Evolutionary conservation across 2,888 invertebrate genomes (phyloP).

Genomic region (Tenthredo distinguenda): DNA sequence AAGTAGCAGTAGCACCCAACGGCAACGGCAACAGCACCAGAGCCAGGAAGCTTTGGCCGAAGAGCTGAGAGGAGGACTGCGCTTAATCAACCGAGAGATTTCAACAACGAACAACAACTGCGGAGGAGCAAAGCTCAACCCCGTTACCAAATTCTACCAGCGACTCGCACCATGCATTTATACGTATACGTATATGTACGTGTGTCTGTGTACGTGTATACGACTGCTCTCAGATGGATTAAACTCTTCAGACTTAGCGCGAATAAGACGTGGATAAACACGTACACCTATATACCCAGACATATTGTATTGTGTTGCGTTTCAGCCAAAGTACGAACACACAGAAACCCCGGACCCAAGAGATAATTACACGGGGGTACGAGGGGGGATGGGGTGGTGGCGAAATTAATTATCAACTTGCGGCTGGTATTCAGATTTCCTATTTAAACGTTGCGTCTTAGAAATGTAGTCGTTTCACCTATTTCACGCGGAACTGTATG

Average conservation of each 20-base stretch:
- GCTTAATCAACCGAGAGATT: conserved; percentile 43
- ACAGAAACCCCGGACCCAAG: background rate
- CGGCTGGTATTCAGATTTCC: background rate
- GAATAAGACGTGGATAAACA: conserved; percentile 6
- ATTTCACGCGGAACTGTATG: background rate
- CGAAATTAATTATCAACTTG: conserved; percentile 13
- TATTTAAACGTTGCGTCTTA: background rate
- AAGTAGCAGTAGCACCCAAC: background rate
- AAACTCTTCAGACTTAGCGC: conserved; percentile 29
- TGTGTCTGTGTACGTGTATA: background rate
- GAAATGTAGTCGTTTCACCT: too few species aligned
- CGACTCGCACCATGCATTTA: too few species aligned
- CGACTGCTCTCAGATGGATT: conserved; percentile 25
- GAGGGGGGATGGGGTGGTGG: background rate
- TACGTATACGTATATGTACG: background rate
- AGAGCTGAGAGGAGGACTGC: background rate
- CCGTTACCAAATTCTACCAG: conserved; percentile 20
- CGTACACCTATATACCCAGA: background rate
- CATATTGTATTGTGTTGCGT: background rate
- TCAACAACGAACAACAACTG: conserved; percentile 42
- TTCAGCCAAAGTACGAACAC: background rate
- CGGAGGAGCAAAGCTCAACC: background rate
- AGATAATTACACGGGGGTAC: background rate
- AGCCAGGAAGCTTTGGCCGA: conserved; percentile 30
- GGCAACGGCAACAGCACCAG: background rate